Base-by-base conservation (phyloP, 2,888 invertebrate genomes). In the Subacronicta megacephala region DNA sequence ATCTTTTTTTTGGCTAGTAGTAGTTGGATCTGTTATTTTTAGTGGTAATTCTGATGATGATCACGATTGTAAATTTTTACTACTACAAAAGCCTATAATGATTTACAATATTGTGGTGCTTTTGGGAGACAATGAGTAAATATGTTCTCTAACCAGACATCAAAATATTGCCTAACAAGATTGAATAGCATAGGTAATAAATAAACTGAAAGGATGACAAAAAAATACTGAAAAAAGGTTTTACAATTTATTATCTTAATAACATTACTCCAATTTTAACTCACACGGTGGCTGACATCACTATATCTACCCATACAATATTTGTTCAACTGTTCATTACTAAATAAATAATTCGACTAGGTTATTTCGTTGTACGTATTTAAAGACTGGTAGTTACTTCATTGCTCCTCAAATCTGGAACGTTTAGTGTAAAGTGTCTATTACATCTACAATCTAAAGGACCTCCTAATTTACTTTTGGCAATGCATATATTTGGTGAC, bases 401-500 rank as follows among this genome's bases (percentile, higher is more conserved):
- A 75, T 80, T 85, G 62, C 81, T 87, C 59, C 82, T 88, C 50
- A 92, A 84, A 79, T 89, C 87, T 47, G 93, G 92, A 50, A 92
- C 92, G 62, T 92, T 89, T 29, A 93, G 77, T 49, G 89, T 90
- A 66, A 93, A 93, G 83, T 93, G 93, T 67, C 93, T 90, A 74
- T 93, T 92, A 74, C 93, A 93, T 70, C 85, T 89, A 75, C 93
- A 93, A 64, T 85, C 84, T 49, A 84, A 51, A n/a, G 87, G 83
- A 45, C 92, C 90, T 26, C 92, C 91, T 75, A 93, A 69, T 69
- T 89, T 84, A 41, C 82, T 82, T 75, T 86, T 89, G 17, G 91
- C 92, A 64, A 93, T 85, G 76, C 93, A 93, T 67, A 93, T 83
- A 70, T 93, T 93, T 13, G 93, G 93, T 18, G 93, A 92, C 29